These are phyloP conservation scores for Aegotheles bennettii DNA, from an alignment of 2,113 vertebrate species.

Conservation along the genomic window DNA sequence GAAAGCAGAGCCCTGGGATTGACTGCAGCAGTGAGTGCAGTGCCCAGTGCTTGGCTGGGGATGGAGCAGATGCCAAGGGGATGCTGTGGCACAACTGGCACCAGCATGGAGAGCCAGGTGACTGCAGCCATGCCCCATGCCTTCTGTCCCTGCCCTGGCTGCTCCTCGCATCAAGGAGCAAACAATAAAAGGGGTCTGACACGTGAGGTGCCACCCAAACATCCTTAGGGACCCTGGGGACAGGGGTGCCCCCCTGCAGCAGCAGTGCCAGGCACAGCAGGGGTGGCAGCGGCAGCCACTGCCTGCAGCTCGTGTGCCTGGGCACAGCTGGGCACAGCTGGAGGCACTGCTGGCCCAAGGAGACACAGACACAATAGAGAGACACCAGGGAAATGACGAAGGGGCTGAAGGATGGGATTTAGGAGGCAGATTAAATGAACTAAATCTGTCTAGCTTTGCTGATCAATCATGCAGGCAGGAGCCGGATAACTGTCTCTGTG, in stretches of 20 bases:
- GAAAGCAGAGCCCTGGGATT: neutral
- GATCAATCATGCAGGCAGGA: slow-evolving; percentile 22
- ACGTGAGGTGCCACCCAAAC: too few relatives aligned
- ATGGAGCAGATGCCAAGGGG: fast-evolving
- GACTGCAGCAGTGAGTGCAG: too few relatives aligned
- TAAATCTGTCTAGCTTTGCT: slow-evolving; percentile 34
- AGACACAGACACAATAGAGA: neutral
- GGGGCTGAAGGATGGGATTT: slow-evolving; percentile 28
- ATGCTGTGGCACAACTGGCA: fast-evolving
- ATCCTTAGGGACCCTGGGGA: neutral
- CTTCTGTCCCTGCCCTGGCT: neutral
- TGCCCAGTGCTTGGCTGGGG: fast-evolving
- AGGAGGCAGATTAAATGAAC: slow-evolving; percentile 37
- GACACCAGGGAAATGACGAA: neutral
- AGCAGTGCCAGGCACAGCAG: fast-evolving
- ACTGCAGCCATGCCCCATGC: fast-evolving
- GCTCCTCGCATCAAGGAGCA: neutral
- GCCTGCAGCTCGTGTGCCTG: neutral
- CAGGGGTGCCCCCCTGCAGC: neutral
- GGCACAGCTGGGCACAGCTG: neutral
- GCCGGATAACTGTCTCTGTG: neutral
- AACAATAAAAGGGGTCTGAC: fast-evolving
- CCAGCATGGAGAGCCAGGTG: fast-evolving
- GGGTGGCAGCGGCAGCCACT: neutral
- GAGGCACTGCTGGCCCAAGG: neutral